Conservation (phyloP, 2,113 vertebrate genomes). For the Anser cygnoides region DNA sequence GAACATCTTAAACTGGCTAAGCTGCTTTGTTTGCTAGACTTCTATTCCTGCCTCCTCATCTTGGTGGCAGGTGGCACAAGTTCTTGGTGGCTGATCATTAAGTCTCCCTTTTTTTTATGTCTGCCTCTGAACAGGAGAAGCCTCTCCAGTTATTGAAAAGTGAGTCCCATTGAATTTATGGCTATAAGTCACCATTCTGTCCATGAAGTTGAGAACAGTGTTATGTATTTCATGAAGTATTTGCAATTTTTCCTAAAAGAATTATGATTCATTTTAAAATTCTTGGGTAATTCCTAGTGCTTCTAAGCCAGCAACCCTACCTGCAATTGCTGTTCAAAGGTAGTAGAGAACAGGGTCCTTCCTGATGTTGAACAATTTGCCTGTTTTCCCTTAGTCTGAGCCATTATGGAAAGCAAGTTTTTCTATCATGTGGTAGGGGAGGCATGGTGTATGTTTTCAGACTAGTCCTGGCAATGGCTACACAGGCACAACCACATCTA, state of each 20-base stretch:
- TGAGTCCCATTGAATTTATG: background rate
- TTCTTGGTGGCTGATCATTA: background rate
- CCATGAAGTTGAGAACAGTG: background rate
- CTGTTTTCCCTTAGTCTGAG: background rate
- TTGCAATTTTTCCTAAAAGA: background rate
- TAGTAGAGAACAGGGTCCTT: background rate
- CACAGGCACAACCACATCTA: fast-evolving
- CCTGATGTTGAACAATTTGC: fast-evolving
- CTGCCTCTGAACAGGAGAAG: background rate
- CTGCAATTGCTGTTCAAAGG: background rate
- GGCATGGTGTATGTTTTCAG: background rate
- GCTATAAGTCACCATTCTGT: background rate
- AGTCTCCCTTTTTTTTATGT: background rate
- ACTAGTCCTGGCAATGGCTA: background rate
- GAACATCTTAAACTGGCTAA: background rate
- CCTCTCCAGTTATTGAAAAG: background rate
- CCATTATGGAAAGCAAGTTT: background rate
- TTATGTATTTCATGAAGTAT: background rate
- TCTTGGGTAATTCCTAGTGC: background rate
- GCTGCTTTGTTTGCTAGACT: background rate
- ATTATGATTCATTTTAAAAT: background rate
- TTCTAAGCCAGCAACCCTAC: background rate
- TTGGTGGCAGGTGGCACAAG: background rate
- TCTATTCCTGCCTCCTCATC: background rate
- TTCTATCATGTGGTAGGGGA: background rate